Evolutionary conservation across 2,888 invertebrate species (phyloP).

Genomic region (Branchellion lobata): DNA sequence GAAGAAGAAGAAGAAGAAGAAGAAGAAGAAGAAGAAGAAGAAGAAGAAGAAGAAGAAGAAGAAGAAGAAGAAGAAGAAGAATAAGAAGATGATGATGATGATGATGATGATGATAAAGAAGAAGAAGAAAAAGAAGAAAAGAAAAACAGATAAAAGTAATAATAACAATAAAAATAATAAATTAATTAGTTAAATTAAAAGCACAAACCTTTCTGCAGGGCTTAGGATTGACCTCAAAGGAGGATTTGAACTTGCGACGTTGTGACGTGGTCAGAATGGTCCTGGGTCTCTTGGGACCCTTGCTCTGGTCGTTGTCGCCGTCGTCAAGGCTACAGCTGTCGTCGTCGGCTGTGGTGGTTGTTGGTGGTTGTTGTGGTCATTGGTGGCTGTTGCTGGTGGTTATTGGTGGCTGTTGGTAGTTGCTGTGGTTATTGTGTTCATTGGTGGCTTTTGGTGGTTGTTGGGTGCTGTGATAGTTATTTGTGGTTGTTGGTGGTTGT

Average conservation of each 20-base stretch:
- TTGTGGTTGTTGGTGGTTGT: no score
- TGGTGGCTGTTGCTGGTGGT: not conserved
- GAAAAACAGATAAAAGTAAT: no score
- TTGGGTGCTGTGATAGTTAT: no score
- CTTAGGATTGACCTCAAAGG: slow-evolving; percentile 95
- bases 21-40: no score
- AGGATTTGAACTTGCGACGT: slow-evolving; percentile 93
- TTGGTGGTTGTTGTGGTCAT: not conserved
- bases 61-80: no score
- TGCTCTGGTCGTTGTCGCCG: slow-evolving; percentile 56
- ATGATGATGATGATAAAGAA: not conserved
- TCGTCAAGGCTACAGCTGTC: slow-evolving; percentile 60
- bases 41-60: no score
- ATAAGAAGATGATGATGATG: no score
- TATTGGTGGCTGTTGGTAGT: not conserved
- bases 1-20: no score
- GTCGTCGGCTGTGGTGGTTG: slow-evolving; percentile 54
- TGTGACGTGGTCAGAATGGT: slow-evolving; percentile 97
- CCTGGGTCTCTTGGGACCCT: slow-evolving; percentile 89
- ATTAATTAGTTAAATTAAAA: no score
- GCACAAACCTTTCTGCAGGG: slow-evolving; percentile 85
- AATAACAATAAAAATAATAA: not conserved
- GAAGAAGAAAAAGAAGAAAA: not conserved
- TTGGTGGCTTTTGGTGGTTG: no score
- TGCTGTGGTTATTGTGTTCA: not conserved